A percentile compares a stretch with the other conserved stretches of the same genome.
These are phyloP conservation scores for Solea senegalensis DNA, from an alignment of 2,113 vertebrate genomes.

Conservation along the genomic window DNA sequence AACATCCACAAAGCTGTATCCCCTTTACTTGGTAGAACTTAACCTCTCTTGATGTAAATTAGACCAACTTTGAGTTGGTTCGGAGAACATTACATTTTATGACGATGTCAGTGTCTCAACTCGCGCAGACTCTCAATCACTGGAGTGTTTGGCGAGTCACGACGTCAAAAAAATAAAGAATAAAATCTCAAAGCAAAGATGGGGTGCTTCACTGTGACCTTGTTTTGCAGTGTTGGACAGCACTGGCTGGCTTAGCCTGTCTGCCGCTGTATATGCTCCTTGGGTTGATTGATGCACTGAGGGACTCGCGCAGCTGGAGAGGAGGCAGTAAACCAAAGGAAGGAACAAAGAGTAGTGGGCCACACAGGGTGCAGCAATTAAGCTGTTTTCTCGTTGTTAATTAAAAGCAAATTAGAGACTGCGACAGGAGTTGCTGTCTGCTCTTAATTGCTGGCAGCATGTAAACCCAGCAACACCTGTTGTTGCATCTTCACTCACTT, in stretches of 20 bases:
- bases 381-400: slow-evolving; percentile 82
- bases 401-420: slow-evolving; percentile 82
- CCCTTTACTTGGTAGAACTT: slow-evolving; percentile 49
- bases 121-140: no score
- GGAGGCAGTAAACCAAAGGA: slow-evolving; percentile 70
- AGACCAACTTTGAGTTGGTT: slow-evolving; percentile 61
- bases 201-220: slow-evolving; percentile 34
- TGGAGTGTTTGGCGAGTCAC: no score
- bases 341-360: slow-evolving; percentile 73
- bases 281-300: slow-evolving; percentile 74
- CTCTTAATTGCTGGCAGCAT: slow-evolving; percentile 70
- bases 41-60: slow-evolving; percentile 67
- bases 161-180: background rate
- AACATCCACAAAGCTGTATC: slow-evolving; percentile 57
- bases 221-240: slow-evolving; percentile 30
- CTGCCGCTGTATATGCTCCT: slow-evolving; percentile 43
- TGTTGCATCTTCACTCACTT: slow-evolving; percentile 49
- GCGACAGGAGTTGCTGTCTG: slow-evolving; percentile 72
- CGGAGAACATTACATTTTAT: slow-evolving; percentile 45
- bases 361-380: slow-evolving; percentile 80
- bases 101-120: slow-evolving; percentile 48
- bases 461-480: slow-evolving; percentile 64
- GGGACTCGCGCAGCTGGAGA: slow-evolving; percentile 72
- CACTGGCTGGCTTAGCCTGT: slow-evolving; percentile 17
- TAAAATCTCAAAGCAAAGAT: slow-evolving; percentile 5